These are phyloP conservation scores for Hecatera dysodea DNA, from an alignment of 2,888 invertebrate species.

Conservation along the genomic window DNA sequence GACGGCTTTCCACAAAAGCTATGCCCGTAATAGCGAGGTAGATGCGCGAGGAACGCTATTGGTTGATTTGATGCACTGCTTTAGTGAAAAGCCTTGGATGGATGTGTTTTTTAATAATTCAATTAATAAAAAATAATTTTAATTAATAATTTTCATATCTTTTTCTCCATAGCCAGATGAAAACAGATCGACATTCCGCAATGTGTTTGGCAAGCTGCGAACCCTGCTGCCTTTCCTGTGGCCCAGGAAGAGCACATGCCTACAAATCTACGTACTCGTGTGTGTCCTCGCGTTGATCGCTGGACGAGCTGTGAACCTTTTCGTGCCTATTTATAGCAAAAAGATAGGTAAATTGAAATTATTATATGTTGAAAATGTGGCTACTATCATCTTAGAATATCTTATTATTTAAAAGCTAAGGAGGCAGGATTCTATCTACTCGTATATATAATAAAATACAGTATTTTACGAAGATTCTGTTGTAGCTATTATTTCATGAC, in stretches of 20 bases:
- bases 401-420: too few species aligned
- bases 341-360: conserved; percentile 93
- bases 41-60: not conserved
- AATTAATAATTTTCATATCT: not conserved
- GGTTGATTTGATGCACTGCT: too few species aligned
- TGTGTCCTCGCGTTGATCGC: conserved; percentile 94
- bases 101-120: too few species aligned
- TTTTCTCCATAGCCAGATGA: conserved; percentile 82
- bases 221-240: conserved; percentile 97
- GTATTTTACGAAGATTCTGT: too few species aligned
- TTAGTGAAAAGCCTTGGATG: too few species aligned
- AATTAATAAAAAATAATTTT: too few species aligned
- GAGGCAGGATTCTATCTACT: too few species aligned
- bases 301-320: conserved; percentile 97
- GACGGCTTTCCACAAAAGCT: not conserved
- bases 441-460: too few species aligned
- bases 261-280: conserved; percentile 95
- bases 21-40: not conserved
- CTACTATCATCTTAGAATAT: too few species aligned
- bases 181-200: conserved; percentile 94
- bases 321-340: conserved; percentile 98
- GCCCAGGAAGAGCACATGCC: conserved; percentile 95
- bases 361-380: not conserved
- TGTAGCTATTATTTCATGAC: not conserved
- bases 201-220: conserved; percentile 94